Conservation (phyloP, 2,797 vertebrate species). For the Geotrypetes seraphini region DNA sequence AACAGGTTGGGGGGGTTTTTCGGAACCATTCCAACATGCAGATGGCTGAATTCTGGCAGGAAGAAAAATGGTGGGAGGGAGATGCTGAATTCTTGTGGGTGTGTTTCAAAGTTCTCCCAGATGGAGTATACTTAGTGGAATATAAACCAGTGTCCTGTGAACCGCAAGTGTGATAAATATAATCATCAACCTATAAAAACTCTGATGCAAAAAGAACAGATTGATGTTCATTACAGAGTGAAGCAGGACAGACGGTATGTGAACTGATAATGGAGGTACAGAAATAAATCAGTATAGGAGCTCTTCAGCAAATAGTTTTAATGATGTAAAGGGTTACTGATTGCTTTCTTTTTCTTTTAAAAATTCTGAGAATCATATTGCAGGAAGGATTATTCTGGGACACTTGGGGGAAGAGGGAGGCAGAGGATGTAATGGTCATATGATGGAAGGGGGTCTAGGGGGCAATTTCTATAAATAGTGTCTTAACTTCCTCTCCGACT, state of each 20-base stretch:
- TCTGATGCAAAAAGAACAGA: background rate
- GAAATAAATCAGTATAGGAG: too few species aligned
- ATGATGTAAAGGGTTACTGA: too few species aligned
- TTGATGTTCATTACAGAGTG: conserved; percentile 2
- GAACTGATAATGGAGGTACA: background rate
- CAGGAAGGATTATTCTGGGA: too few species aligned
- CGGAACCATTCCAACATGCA: conserved; percentile 46
- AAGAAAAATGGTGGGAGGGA: conserved; percentile 28
- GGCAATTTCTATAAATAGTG: too few species aligned
- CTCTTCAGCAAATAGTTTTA: too few species aligned
- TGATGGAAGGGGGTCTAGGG: too few species aligned
- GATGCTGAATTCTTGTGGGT: conserved; percentile 38
- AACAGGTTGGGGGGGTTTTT: conserved; percentile 46
- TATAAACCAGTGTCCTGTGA: conserved; percentile 49
- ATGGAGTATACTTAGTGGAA: conserved; percentile 54
- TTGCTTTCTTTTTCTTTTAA: too few species aligned
- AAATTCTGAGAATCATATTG: too few species aligned
- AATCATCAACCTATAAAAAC: conserved; percentile 33
- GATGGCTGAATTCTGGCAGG: conserved; percentile 39
- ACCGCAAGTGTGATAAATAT: conserved; percentile 38
- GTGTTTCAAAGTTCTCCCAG: conserved; percentile 44
- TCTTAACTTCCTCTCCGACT: too few species aligned
- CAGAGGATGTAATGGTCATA: too few species aligned
- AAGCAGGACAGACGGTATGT: background rate
- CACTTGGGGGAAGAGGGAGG: too few species aligned